A percentile compares a stretch with the other conserved stretches of the same genome.
phyloP scores from a whole-genome alignment of 2,113 vertebrate species.

The Glareola pratincola region DNA sequence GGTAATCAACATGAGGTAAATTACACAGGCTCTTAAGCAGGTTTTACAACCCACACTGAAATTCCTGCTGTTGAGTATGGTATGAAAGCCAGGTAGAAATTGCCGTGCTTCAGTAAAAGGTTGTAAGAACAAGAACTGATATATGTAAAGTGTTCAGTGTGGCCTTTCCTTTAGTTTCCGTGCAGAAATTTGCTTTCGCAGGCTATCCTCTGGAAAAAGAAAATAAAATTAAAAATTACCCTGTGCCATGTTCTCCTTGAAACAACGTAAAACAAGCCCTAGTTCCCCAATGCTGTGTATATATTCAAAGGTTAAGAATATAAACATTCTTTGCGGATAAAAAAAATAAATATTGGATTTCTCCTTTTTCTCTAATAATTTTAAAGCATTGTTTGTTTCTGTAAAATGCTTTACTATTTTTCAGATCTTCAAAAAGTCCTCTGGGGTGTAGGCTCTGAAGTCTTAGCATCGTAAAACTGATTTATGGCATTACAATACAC shows the following conservation, averaged over 20 bases:
- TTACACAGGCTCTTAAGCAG: conserved; percentile 38
- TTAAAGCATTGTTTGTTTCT: neutral
- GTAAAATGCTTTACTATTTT: neutral
- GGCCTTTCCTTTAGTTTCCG: neutral
- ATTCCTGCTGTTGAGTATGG: neutral
- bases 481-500: neutral
- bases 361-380: neutral
- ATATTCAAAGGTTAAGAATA: neutral
- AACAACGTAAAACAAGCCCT: neutral
- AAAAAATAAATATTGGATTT: neutral
- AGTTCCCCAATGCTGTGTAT: neutral
- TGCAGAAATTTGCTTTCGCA: neutral
- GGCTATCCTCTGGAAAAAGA: neutral
- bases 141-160: neutral
- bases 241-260: neutral
- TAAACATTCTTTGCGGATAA: neutral
- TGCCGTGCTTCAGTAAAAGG: neutral
- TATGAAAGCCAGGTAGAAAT: neutral
- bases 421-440: neutral
- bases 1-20: conserved; percentile 56
- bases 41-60: conserved; percentile 45
- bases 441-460: neutral
- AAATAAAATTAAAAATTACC: neutral
- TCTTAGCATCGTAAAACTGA: neutral
- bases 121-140: neutral